phyloP scores from a whole-genome alignment of 1,140 invertebrate genomes.

The Drosophila mayri region DNA sequence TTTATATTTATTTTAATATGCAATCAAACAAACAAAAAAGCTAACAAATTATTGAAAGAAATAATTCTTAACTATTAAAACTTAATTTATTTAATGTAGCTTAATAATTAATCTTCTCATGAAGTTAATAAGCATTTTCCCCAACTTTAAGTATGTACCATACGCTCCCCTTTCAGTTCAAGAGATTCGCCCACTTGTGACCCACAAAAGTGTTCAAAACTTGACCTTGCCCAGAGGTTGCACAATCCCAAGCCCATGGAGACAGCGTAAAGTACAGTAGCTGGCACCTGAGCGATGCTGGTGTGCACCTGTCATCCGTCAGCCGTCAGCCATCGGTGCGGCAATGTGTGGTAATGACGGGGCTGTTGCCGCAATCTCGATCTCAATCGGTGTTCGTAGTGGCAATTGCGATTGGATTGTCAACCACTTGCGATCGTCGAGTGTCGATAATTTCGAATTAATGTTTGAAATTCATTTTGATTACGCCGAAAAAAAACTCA shows the following conservation, averaged over 20 bases:
- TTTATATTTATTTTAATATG: no score
- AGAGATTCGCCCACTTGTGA: slow-evolving; percentile 23
- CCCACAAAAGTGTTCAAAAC: slow-evolving; percentile 30
- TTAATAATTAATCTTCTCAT: background rate
- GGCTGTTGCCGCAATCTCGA: slow-evolving; percentile 40
- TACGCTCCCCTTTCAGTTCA: background rate
- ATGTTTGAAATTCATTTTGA: slow-evolving; percentile 58
- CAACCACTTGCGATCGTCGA: slow-evolving; percentile 51
- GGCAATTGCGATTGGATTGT: slow-evolving; percentile 52
- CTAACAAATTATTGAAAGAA: no score
- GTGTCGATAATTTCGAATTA: slow-evolving; percentile 69
- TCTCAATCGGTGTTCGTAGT: slow-evolving; percentile 32
- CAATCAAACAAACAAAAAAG: background rate
- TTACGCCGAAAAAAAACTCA: slow-evolving; percentile 21
- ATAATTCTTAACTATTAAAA: background rate
- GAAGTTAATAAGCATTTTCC: background rate
- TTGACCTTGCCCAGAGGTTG: slow-evolving; percentile 48
- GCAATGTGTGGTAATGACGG: slow-evolving; percentile 43
- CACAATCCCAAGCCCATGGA: slow-evolving; percentile 14
- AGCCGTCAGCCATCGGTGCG: slow-evolving; percentile 69
- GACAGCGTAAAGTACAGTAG: slow-evolving; percentile 19
- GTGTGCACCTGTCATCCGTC: slow-evolving; percentile 23
- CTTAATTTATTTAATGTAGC: background rate
- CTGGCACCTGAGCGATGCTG: slow-evolving; percentile 18
- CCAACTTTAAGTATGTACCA: background rate